A percentile compares a stretch with the other conserved stretches of the same genome.
phyloP scores from a whole-genome alignment of 2,797 vertebrate species.

The Melopsittacus undulatus region DNA sequence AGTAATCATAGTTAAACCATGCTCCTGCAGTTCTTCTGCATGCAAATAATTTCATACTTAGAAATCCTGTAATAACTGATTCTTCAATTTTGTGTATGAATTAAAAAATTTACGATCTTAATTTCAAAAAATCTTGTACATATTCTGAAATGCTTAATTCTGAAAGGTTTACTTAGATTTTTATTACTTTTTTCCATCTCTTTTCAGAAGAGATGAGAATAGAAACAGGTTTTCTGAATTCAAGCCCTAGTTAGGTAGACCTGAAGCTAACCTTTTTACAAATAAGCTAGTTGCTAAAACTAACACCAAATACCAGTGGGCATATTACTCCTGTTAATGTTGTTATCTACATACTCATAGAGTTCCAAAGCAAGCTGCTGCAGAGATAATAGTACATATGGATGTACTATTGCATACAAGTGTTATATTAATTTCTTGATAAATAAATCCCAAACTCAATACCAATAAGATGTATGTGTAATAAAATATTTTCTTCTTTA shows the following conservation, averaged over 20 bases:
- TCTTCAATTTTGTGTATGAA: background rate
- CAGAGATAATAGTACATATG: background rate
- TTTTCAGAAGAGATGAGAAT: background rate
- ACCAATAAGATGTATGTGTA: background rate
- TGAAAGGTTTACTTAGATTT: background rate
- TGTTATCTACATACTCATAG: background rate
- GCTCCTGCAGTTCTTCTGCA: background rate
- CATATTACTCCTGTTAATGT: background rate
- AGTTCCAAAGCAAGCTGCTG: background rate
- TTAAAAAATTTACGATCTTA: background rate
- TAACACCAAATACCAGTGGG: background rate
- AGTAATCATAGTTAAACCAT: background rate
- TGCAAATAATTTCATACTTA: background rate
- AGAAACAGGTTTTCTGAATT: background rate
- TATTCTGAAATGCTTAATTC: background rate
- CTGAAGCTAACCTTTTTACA: background rate
- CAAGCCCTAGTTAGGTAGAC: background rate
- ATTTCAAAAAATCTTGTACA: background rate
- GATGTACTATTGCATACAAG: background rate
- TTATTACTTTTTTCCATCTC: background rate
- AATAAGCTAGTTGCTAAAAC: background rate
- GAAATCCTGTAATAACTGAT: background rate
- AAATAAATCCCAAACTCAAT: background rate
- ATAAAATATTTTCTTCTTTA: background rate
- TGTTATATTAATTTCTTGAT: background rate